Percentiles rank a stretch among this genome's conserved stretches.
These are phyloP conservation scores for Hypomecis atomaria DNA, from an alignment of 2,888 invertebrate species.

Conservation along the genomic window DNA sequence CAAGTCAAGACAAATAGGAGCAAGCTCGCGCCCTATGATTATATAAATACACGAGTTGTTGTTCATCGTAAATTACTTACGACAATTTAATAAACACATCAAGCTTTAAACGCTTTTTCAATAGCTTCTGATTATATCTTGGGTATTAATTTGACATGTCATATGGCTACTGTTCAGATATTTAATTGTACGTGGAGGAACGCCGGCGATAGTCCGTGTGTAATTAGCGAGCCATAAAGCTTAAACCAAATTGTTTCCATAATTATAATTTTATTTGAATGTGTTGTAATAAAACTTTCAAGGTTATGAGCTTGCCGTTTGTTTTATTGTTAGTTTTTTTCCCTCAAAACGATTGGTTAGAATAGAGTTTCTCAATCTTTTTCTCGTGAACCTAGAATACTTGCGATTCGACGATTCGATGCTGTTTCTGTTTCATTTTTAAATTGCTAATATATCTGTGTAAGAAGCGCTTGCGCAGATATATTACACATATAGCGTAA, in stretches of 20 bases:
- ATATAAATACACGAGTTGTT: conserved; percentile 47
- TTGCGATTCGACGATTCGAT: no score
- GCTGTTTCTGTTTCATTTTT: no score
- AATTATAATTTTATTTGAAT: conserved; percentile 18
- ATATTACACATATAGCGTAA: no score
- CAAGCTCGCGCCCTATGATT: conserved; percentile 51
- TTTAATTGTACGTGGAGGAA: conserved; percentile 63
- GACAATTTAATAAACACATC: conserved; percentile 83
- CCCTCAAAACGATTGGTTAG: no score
- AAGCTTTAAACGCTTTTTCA: conserved; percentile 75
- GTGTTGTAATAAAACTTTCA: conserved; percentile 23
- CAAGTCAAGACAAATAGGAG: conserved; percentile 40
- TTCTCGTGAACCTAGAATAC: no score
- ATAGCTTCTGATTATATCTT: conserved; percentile 72
- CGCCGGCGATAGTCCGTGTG: conserved; percentile 19
- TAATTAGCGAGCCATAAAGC: conserved; percentile 44
- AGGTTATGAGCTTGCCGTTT: conserved; percentile 9
- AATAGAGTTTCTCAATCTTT: no score
- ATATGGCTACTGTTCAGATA: conserved; percentile 60
- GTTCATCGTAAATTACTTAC: conserved; percentile 71
- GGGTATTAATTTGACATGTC: conserved; percentile 74
- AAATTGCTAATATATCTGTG: no score
- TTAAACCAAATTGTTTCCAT: conserved; percentile 34
- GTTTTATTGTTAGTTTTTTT: no score
- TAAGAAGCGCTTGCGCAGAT: no score